Evolutionary conservation across 2,113 vertebrate genomes (phyloP).

Genomic region (Halichoerus grypus): DNA sequence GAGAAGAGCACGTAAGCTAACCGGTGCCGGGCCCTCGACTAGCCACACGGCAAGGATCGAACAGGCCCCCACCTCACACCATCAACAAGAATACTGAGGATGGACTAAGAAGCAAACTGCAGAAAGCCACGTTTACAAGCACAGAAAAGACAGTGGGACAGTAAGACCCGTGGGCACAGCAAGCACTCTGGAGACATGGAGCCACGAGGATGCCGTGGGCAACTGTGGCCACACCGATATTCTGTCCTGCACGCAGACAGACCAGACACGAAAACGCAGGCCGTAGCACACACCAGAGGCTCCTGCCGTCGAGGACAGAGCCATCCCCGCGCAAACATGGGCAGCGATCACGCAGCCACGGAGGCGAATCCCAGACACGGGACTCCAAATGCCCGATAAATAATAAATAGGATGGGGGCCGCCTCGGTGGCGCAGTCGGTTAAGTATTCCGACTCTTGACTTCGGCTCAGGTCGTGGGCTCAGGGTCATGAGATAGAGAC

Average conservation of each 20-base stretch:
- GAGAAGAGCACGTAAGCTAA: rapidly evolving
- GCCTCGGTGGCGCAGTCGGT: not conserved
- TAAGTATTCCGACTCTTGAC: not conserved
- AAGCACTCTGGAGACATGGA: not conserved
- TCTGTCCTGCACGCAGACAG: rapidly evolving
- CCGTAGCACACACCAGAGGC: rapidly evolving
- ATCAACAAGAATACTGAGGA: not conserved
- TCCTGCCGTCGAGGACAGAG: rapidly evolving
- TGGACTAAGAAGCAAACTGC: not conserved
- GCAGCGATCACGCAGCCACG: no score
- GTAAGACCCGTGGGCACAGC: rapidly evolving
- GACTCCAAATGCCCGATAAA: no score
- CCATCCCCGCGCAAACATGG: rapidly evolving
- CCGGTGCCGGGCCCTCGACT: rapidly evolving
- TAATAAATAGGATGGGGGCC: not conserved
- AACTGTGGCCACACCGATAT: rapidly evolving
- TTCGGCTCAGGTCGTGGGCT: not conserved
- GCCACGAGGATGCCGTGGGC: rapidly evolving
- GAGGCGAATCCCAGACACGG: not conserved
- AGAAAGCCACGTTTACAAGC: rapidly evolving
- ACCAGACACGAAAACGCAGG: rapidly evolving
- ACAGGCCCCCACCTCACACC: rapidly evolving
- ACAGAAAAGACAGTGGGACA: not conserved
- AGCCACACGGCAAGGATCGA: rapidly evolving
- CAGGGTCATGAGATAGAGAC: not conserved